Evolutionary conservation across 2,113 vertebrate genomes (phyloP).

Genomic region (Camelus bactrianus): DNA sequence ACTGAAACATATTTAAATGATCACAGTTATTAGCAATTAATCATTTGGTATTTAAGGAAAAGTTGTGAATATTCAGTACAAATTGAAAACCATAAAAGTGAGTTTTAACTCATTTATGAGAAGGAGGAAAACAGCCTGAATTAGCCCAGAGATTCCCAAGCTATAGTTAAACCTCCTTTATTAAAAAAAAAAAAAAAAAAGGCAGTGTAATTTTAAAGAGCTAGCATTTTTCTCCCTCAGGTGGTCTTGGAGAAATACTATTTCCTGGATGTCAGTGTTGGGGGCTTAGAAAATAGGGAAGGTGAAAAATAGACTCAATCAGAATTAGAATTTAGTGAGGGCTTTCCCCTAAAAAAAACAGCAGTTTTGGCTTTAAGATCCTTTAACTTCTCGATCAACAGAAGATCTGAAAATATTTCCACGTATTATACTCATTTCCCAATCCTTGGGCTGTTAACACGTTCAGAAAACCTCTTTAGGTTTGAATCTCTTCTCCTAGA

Average conservation of each 20-base stretch:
- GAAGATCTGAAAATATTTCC: conserved; percentile 33
- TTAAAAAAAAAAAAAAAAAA: neutral
- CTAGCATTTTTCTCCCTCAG: neutral
- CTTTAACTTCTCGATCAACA: conserved; percentile 8
- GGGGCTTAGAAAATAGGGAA: conserved; percentile 19
- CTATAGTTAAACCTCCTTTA: neutral
- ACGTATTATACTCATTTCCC: neutral
- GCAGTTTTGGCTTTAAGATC: conserved; percentile 21
- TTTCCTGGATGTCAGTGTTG: neutral
- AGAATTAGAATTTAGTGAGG: neutral
- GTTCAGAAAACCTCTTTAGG: neutral
- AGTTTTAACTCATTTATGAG: conserved; percentile 47
- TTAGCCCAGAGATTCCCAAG: neutral
- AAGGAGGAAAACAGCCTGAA: conserved; percentile 10
- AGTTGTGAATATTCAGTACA: conserved; percentile 32
- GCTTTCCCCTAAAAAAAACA: neutral
- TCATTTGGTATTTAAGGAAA: conserved; percentile 72
- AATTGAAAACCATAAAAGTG: conserved; percentile 56
- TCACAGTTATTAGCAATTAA: conserved; percentile 65
- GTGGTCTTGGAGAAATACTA: neutral
- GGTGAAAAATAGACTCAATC: neutral
- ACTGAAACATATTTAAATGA: conserved; percentile 69
- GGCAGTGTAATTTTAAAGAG: conserved; percentile 43
- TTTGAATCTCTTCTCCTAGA: neutral
- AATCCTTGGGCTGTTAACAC: neutral